Base-by-base conservation (phyloP, 2,113 vertebrate species). In the Numida meleagris region DNA sequence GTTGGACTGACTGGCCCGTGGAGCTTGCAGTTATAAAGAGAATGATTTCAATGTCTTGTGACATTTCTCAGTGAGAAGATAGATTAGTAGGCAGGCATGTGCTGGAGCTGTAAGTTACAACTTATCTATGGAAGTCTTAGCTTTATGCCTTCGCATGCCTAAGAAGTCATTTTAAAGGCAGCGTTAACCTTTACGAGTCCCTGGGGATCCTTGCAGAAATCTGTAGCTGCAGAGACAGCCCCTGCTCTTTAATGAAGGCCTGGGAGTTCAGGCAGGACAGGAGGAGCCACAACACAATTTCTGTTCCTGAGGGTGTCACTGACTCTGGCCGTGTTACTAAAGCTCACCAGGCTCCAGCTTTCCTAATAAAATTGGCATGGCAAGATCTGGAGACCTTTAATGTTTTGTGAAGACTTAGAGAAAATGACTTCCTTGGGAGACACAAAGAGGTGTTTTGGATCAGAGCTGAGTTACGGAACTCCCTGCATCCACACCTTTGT, bases 91-190 rank as follows among this genome's bases (percentile, higher is more conserved):
- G 46, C 89, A 95, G 86, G 78, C 93, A 82, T 96, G 86, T 82
- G 66, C 86, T 94, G 78, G 83, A 77, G 58, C 86, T 85, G 45
- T 94, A 89, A 92, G 65, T 88, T 84, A 71, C 75, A 82, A 87
- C 66, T 96, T 97, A 97, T 95, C 97, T 95, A 85, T 38, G 87
- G 88, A 93, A 92, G 94, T 68, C 95, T 96, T 90, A 95, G 90
- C 83, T 94, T 96, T 85, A 80, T 96, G 93, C 42, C 42, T 94
- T 96, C 86, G 86, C 83, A 77, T 95, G 92, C 89, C 94, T 96
- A 89, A 94, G 89, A 74, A 96, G 78, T 89, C 0, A 91, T 95
- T 96, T 94, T 89, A 96, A 93, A 92, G 76, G 70, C 88, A 62
- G 88, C 53, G 86, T 90, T 88, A 92, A 68, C 46, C 70, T 96